phyloP scores from a whole-genome alignment of 1,140 invertebrate genomes.

The Zaprionus nigranus region DNA sequence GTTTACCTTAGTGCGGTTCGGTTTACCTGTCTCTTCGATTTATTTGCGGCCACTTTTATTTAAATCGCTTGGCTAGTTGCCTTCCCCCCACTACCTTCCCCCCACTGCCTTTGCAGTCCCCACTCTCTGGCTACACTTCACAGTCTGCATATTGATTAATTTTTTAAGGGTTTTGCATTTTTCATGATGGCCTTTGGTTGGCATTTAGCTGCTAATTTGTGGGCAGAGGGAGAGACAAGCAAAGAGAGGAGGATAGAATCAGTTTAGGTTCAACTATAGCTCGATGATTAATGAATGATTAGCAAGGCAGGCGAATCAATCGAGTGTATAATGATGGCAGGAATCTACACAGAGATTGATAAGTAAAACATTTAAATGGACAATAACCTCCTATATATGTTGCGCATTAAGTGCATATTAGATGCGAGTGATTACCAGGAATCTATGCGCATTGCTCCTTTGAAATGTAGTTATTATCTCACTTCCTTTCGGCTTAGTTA shows the following conservation, averaged over 20 bases:
- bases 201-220: constrained; percentile 68
- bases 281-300: neutral
- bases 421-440: neutral
- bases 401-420: neutral
- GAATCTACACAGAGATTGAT: neutral
- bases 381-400: too few relatives aligned
- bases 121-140: neutral
- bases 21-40: constrained; percentile 72
- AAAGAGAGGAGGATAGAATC: neutral
- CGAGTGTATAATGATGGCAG: neutral
- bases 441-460: neutral
- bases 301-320: neutral
- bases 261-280: neutral
- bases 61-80: constrained; percentile 50
- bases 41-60: constrained; percentile 75
- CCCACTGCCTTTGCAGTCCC: too few relatives aligned
- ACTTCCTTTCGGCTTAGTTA: constrained; percentile 4
- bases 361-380: too few relatives aligned
- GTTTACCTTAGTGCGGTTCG: constrained; percentile 32
- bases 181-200: constrained; percentile 58
- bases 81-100: neutral
- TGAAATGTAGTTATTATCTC: constrained; percentile 3
- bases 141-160: constrained; percentile 63
- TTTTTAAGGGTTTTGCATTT: constrained; percentile 69
- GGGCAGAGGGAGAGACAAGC: neutral